Base-by-base conservation (phyloP, 2,797 vertebrate species). In the Acanthurus lineatus region DNA sequence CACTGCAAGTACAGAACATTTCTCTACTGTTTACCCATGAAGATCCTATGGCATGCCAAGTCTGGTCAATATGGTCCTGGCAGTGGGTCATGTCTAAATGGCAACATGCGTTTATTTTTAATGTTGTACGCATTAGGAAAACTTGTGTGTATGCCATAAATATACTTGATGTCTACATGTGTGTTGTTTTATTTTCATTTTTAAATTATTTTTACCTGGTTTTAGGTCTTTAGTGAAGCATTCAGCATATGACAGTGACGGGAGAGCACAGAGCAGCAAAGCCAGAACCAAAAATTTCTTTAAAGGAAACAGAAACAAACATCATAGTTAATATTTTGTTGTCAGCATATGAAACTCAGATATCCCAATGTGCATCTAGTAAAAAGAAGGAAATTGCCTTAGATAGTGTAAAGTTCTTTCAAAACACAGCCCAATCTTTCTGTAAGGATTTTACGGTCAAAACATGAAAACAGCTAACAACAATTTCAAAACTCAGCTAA, bases 201-300 rank as follows among this genome's bases (percentile, higher is more conserved):
- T 25, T 25, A 25, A 25, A 25, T 78, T 51, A 28, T 2, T 44
- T 66, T 85, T 79, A 91, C 90, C 89, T 58, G 1, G 0, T 51
- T 3, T 0, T 0, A 9, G 0, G 0, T 0, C 0, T 1, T 1
- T 76, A 0, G 0, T 0, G 3, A 0, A 48, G 67, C 94, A 95
- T 0, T 0, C 0, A 17, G 82, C 78, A 4, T 90, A 38, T 63
- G 76, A 60, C 76, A 88, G 48, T 16, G 91, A 63, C n/a, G 62
- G 47, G 44, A 91, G 52, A 64, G 79, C 20, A 32, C 81, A 89
- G 2, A 95, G 69, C 68, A 95, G 45, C 79, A 92, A 22, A 69
- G 67, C 77, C 48, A 86, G 9, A 75, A 62, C 65, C 66, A 90
- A 58, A 40, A 54, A 88, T 69, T 89, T 92, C 93, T 94, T 61